A percentile compares a stretch with the other conserved stretches of the same genome.
Evolutionary conservation across 2,797 vertebrate species (phyloP).

Genomic region (Labroides dimidiatus): DNA sequence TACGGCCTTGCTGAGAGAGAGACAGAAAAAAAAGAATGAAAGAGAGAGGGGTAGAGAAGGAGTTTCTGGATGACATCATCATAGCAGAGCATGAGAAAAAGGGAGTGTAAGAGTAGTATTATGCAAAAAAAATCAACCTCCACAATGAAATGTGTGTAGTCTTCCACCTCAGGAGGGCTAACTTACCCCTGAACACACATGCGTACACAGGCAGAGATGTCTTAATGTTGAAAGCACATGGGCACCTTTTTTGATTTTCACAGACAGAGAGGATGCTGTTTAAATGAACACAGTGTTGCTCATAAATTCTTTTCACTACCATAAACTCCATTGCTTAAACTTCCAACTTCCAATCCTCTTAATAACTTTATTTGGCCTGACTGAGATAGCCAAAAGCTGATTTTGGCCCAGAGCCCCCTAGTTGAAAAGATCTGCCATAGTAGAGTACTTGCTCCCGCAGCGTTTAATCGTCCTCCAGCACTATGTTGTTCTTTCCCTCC

Average conservation of each 20-base stretch:
- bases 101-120: conserved; percentile 54
- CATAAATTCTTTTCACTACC: background rate
- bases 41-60: conserved; percentile 42
- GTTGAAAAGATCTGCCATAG: conserved; percentile 7
- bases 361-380: no score
- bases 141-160: conserved; percentile 36
- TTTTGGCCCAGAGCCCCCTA: background rate
- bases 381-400: no score
- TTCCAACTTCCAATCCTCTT: no score
- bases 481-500: conserved; percentile 62
- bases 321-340: background rate
- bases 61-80: conserved; percentile 80
- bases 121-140: conserved; percentile 53
- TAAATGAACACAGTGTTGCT: no score
- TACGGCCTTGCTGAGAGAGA: conserved; percentile 68
- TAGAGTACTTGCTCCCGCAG: conserved; percentile 29
- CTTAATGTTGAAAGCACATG: conserved; percentile 4
- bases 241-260: no score
- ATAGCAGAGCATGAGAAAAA: conserved; percentile 43
- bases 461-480: conserved; percentile 60
- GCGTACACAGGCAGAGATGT: conserved; percentile 4
- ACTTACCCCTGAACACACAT: background rate
- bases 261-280: no score
- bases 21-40: conserved; percentile 38
- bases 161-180: background rate